A percentile compares a stretch with the other conserved stretches of the same genome.
Conservation (phyloP, 2,113 vertebrate species). For the Podilymbus podiceps region DNA sequence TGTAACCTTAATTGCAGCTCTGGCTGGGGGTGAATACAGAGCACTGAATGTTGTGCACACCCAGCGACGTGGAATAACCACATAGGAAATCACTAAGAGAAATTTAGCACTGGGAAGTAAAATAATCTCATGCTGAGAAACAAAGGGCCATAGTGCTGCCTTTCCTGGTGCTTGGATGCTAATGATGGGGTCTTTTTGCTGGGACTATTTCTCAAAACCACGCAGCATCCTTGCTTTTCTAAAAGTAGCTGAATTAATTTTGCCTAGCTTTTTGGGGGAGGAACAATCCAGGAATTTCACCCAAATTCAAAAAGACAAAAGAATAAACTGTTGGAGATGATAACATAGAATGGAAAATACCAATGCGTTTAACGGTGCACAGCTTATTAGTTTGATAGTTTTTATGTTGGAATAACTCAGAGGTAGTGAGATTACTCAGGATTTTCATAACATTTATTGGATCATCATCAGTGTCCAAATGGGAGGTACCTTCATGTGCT, state of each 20-base stretch:
- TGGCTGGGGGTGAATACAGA: not conserved
- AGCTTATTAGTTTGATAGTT: not conserved
- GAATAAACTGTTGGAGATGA: not conserved
- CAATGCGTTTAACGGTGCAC: not conserved
- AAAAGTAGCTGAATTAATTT: not conserved
- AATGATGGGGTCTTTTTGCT: not conserved
- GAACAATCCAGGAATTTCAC: not conserved
- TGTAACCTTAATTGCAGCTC: not conserved
- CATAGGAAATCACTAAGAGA: accelerated
- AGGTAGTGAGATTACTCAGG: not conserved
- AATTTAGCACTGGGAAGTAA: not conserved
- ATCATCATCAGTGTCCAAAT: not conserved
- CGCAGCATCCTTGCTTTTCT: not conserved
- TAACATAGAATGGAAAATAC: not conserved
- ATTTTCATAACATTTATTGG: not conserved
- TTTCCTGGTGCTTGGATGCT: not conserved
- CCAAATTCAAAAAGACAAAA: no score
- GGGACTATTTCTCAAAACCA: accelerated
- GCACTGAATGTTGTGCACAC: not conserved
- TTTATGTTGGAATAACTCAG: not conserved
- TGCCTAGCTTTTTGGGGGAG: not conserved
- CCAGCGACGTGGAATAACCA: accelerated
- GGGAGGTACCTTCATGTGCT: not conserved
- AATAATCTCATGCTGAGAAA: not conserved
- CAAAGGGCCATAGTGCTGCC: not conserved